Base-by-base conservation (phyloP, 2,888 invertebrate species). In the Thyatira batis region DNA sequence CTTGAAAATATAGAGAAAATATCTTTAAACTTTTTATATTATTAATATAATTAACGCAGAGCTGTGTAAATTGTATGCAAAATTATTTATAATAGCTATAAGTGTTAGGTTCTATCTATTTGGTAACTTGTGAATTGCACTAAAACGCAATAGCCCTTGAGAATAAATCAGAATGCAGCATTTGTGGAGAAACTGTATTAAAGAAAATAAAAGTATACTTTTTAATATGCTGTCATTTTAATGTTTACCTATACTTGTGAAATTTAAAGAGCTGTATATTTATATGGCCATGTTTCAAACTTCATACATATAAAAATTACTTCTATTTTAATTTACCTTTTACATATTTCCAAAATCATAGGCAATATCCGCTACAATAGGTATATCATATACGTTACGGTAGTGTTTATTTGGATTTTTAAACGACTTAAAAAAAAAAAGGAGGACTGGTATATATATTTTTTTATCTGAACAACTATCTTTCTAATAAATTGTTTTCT, bases 41-140 rank as follows among this genome's bases (percentile, higher is more conserved):
- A 64, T 64, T 57, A 63, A 64, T 67, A 69, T 66, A 61, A 71
- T 61, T 71, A 72, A 73, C 63, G 61, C 73, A 69, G 70, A 80
- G 83, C 84, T 82, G 81, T 88, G 82, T 88, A 87, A 74, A 84
- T 78, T 76, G 61, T 77, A 83, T 61, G 84, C 84, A 84, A 85
- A 87, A 80, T 89, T 89, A 89, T 89, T 89, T 88, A 89, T 89
- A 79, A 71, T 86, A 87, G 80, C 59, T 71, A 49, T 82, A 84
- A 80, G 80, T 73, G 64, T 65, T 60, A 66, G 69, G 63, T 74
- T 75, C 72, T 73, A 74, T 78, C 74, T 78, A 78, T 76, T 74
- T 78, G 71, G 74, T 83, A 81, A 69, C 67, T 62, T 73, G 73
- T 76, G 69, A 71, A 78, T 74, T 71, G 71, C 67, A 72, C 70